These are phyloP conservation scores for Mylabris sibirica DNA, from an alignment of 2,888 invertebrate species.

Conservation along the genomic window DNA sequence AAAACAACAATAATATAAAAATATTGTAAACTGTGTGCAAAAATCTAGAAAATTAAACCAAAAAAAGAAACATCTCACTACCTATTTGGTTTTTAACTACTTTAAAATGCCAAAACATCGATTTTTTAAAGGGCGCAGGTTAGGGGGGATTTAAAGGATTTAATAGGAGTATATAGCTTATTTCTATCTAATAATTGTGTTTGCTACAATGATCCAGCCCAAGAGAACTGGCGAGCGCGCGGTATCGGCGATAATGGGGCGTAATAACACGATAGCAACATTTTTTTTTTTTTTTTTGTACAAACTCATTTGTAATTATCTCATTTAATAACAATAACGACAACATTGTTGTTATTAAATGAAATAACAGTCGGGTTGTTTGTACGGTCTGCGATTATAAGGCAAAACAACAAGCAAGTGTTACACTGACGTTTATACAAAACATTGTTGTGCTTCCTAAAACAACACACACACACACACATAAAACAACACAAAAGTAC, in stretches of 20 bases:
- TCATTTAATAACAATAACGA: too few species aligned
- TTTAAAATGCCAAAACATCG: neutral
- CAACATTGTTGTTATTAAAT: too few species aligned
- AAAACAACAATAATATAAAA: neutral
- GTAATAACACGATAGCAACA: neutral
- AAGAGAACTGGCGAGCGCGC: conserved; percentile 59
- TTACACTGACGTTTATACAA: too few species aligned
- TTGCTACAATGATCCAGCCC: conserved; percentile 57
- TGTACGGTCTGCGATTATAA: too few species aligned
- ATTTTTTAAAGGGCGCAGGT: neutral
- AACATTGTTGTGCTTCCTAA: too few species aligned
- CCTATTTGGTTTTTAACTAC: neutral
- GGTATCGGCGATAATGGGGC: conserved; percentile 37
- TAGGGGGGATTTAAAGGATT: neutral
- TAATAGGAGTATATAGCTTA: neutral
- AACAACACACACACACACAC: too few species aligned
- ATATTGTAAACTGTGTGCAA: neutral
- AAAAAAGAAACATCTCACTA: neutral
- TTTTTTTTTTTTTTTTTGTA: too few species aligned
- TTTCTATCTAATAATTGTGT: conserved; percentile 22
- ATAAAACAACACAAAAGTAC: conserved; percentile 18
- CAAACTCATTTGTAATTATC: neutral
- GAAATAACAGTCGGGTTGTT: neutral
- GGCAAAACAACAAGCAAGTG: too few species aligned
- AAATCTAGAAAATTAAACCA: neutral